Evolutionary conservation across 1,140 invertebrate species (phyloP).

Genomic region (Philotrypesis tridentata): DNA sequence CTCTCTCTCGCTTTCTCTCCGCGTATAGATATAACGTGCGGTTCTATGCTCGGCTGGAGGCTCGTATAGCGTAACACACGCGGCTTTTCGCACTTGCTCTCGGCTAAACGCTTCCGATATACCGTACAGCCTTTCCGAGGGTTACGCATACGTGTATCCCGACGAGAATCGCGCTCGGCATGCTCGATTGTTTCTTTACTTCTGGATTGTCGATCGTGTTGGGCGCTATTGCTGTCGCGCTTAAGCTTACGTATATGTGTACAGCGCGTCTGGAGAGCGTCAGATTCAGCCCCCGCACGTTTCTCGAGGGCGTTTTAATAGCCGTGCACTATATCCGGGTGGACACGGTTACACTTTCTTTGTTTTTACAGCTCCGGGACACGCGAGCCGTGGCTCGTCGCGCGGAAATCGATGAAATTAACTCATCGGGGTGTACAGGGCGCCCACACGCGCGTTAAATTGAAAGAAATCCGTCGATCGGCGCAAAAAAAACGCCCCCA

Average conservation of each 20-base stretch:
- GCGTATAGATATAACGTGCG: neutral
- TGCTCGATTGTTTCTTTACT: neutral
- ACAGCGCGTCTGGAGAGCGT: too few species aligned
- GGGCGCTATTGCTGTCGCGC: too few species aligned
- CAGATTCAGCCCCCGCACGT: constrained; percentile 1
- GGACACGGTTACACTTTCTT: neutral
- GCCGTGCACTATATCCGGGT: neutral
- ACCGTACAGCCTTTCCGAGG: too few species aligned
- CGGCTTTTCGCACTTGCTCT: neutral
- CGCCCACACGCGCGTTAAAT: neutral
- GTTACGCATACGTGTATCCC: too few species aligned
- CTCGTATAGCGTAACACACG: too few species aligned
- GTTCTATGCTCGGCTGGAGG: constrained; percentile 2
- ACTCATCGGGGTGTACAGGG: neutral
- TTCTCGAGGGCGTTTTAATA: neutral
- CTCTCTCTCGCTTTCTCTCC: neutral
- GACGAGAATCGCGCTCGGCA: too few species aligned
- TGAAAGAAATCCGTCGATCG: constrained; percentile 5
- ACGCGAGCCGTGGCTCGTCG: neutral
- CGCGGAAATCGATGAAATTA: neutral
- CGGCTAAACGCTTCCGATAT: neutral
- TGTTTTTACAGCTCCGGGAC: neutral
- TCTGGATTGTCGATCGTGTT: too few species aligned
- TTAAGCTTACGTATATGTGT: too few species aligned
- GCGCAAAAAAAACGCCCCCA: neutral